Conservation (phyloP, 1,140 invertebrate species). For the Atopsyche davidsoni region DNA sequence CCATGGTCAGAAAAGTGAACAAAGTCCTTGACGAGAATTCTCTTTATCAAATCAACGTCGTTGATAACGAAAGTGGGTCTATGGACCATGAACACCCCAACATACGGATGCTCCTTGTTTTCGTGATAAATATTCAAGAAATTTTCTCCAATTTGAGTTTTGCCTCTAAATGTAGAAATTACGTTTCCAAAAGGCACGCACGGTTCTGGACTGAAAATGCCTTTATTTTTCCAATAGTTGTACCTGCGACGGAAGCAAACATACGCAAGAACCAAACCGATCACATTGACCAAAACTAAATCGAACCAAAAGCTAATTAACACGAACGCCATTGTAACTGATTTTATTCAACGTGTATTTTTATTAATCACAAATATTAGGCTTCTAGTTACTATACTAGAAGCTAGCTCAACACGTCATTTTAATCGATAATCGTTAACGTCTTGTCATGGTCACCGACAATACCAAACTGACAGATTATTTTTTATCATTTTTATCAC, state of each 20-base stretch:
- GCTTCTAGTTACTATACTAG: conserved; percentile 19
- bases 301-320: conserved; percentile 19
- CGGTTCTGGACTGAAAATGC: conserved; percentile 2
- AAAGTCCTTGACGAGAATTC: conserved; percentile 56
- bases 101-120: conserved; percentile 1
- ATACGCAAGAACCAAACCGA: background rate
- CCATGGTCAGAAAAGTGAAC: conserved; percentile 46
- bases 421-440: too few relatives aligned
- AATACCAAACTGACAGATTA: too few relatives aligned
- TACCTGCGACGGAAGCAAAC: background rate
- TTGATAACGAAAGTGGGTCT: conserved; percentile 46
- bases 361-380: conserved; percentile 10
- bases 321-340: conserved; percentile 6
- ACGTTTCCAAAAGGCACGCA: conserved; percentile 2
- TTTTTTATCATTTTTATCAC: too few relatives aligned
- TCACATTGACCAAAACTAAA: conserved; percentile 2
- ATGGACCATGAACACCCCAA: conserved; percentile 32
- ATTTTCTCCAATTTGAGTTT: conserved; percentile 36
- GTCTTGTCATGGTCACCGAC: too few relatives aligned
- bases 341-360: conserved; percentile 29
- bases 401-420: conserved; percentile 38
- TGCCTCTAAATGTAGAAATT: too few relatives aligned
- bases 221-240: conserved; percentile 13
- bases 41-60: conserved; percentile 54
- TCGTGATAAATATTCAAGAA: conserved; percentile 6